Evolutionary conservation across 2,888 invertebrate species (phyloP), one percentile per base, ranked within the genome.

Genomic region (Hyppa rectilinea): DNA sequence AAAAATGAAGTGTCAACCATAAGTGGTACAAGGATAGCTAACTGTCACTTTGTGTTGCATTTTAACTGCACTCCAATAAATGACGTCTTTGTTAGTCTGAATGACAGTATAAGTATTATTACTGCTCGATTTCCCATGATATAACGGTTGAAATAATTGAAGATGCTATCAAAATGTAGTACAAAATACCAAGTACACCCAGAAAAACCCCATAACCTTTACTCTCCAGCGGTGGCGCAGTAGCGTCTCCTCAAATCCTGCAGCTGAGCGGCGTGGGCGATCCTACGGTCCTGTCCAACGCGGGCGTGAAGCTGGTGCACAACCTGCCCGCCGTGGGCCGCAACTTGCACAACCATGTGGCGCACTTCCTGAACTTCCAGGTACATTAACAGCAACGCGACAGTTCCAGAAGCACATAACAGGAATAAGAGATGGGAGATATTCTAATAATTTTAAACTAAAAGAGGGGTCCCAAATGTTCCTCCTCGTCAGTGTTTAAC

Each of bases 181-280:
- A 40, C 6, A 26, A 52, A 20, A 20, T 43, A 9, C 20, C 9
- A 49, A 38, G 14, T 7, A 40, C 0, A 6, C 1, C 23, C 14
- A 14, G 1, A 29, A 7, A 26, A 26, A 47, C 5, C 29, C 26
- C 4, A 0, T 0, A 2, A 14, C 12, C 3, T 50, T 7, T 20
- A 4, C 0, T 34, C 12, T 83, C 0, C 82, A 96, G 97, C 78
- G 97, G 96, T 12, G 98, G 99, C 0, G 98, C 99, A 17, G 98
- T 99, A 1, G 99, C 98, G 82, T 98, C 99, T 0, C 99, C 99
- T 0, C 99, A 99, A 90, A 95, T 99, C 58, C 97, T 99, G 20
- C 96, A 99, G 87, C 96, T 99, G 52, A 99, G 99, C 81, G 99
- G 99, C 14, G 96, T 99, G 17, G 99, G 99, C 0, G 98, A 98